Evolutionary conservation across 1,140 invertebrate species (phyloP), one percentile per base, ranked within the genome.

Genomic region (Samia ricini): DNA sequence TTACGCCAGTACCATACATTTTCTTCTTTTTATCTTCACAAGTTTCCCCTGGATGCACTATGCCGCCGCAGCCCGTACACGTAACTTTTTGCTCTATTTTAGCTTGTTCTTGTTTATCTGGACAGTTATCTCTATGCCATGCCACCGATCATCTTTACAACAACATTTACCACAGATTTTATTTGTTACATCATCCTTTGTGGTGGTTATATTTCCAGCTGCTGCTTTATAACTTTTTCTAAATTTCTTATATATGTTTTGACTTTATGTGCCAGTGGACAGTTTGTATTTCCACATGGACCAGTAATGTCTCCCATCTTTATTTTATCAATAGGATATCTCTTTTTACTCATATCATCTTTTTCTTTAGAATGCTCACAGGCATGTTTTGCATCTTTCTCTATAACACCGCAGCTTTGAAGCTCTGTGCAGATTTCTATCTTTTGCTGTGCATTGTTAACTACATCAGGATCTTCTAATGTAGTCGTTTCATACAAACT

Each of bases 241-340:
- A 88, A 61, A 57, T 83, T 83, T 76, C 88, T 79, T 52, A 90
- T 82, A 67, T 90, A 90, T 5, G 63, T 81, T 71, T 63, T 84
- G 18, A 90, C 77, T 77, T 85, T 90, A 63, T 90, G 88, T 24
- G 85, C 83, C 60, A 90, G 67, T 24, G 77, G 61, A 72, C 88
- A 90, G 23, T 85, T 90, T 5, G 74, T 33, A 72, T 90, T 90
- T 50, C 88, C 88, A 74, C 88, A 90, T 24, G 88, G 83, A 12
- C 88, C 86, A 20, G 62, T 76, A 21, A 90, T 90, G 65, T 90
- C 86, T 50, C 86, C 86, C 85, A 90, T 90, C 61, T 78, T 74
- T 18, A 90, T 88, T 62, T 88, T 90, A 62, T 84, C 70, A 48
- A 87, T 85, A 21, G 81, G 71, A 83, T 87, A 83, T 55, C 54